These are phyloP conservation scores for Epizoanthus rinbou DNA, from an alignment of 92 coral and sea anemone genomes.

Conservation along the genomic window DNA sequence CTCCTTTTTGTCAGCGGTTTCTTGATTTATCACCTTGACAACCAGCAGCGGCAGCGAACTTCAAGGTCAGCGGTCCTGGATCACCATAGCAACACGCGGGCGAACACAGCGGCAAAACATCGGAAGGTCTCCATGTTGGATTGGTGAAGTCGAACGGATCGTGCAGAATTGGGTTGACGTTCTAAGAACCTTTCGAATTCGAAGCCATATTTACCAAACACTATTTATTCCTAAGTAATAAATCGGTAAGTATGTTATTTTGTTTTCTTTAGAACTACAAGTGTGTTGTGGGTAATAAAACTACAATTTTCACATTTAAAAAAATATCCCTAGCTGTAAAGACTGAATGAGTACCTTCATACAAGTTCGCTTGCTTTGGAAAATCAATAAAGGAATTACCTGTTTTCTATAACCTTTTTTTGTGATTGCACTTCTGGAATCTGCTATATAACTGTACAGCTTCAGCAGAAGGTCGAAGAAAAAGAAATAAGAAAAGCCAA, in stretches of 20 bases:
- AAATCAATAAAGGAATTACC: too few relatives aligned
- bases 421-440: too few relatives aligned
- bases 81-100: conserved; percentile 40
- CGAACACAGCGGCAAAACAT: conserved; percentile 11
- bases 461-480: too few relatives aligned
- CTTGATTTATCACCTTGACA: background rate
- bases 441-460: too few relatives aligned
- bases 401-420: too few relatives aligned
- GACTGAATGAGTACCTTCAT: too few relatives aligned
- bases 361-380: too few relatives aligned
- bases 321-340: background rate
- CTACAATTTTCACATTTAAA: background rate
- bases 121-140: conserved; percentile 24
- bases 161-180: conserved; percentile 17
- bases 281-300: background rate
- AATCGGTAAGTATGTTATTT: conserved; percentile 8
- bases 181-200: conserved; percentile 34
- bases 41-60: too few relatives aligned
- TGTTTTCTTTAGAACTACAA: background rate
- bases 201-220: background rate
- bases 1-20: conserved; percentile 22
- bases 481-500: too few relatives aligned
- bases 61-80: conserved; percentile 16
- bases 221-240: background rate
- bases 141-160: background rate